Evolutionary conservation across 2,113 vertebrate species (phyloP), one percentile per base, ranked within the genome.

Genomic region (Ascaphus truei): DNA sequence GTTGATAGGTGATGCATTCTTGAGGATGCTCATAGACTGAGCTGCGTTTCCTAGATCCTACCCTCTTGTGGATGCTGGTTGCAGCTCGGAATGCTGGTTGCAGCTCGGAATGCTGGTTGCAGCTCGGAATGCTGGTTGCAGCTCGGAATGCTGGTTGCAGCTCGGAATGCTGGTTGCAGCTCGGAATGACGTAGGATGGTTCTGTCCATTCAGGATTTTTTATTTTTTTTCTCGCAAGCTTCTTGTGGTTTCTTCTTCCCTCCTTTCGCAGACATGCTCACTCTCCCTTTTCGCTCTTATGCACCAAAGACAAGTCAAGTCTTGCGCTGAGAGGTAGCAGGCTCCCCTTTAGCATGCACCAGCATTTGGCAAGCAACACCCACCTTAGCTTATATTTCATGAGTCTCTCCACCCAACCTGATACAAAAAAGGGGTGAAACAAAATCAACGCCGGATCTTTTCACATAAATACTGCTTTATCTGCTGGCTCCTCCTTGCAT

Each of bases 181-280:
- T 78, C 75, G 48, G 39, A 65, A 84, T 95, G 93, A 94, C 93
- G 92, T 92, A 76, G 83, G 78, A 73, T 72, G 74, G 80, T 79
- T 79, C 86, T 87, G 79, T 91, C 92, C 91, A 92, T 88, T 93
- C 92, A 93, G 90, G 81, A 76, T 75, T 84, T 86, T 79, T 66
- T 75, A 80, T 76, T 75, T 84, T 86, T 79, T 66, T 75, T 62
- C 78, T 55, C 52, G 72, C 77, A 83, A n/a, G 85, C 78, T 83
- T 78, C 75, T 82, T 79, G 79, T 74, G 64, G 80, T 74, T 74
- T 71, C 73, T 23, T 18, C 25, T 78, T 78, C 77, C 72, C 74
- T 80, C 86, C 87, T 84, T n/a, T 48, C 68, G 8, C 75, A 12
- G 33, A 37, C 26, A 23, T 64, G 67, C 69, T 74, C 68, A 71